Conservation (phyloP, 30 jellyfish, hydroid and myxozoan species). For the Sanderia malayensis region DNA sequence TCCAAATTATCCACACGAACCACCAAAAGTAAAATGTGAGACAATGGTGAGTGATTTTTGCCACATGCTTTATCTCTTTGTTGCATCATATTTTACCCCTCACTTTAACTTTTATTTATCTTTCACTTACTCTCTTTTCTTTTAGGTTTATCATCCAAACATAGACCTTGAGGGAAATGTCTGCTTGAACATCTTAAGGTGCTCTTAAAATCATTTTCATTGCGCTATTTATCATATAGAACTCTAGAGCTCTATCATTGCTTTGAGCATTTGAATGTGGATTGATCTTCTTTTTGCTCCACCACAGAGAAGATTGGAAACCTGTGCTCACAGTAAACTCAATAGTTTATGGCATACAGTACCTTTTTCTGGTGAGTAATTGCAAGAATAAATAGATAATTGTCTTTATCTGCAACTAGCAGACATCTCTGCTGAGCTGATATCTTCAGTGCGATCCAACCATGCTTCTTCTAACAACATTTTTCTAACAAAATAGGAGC, state of each 20-base stretch:
- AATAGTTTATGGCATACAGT: slow-evolving; percentile 91
- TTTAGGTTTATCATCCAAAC: slow-evolving; percentile 94
- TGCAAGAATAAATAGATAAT: too few relatives aligned
- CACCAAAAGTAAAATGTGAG: slow-evolving; percentile 92
- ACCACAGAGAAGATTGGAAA: slow-evolving; percentile 96
- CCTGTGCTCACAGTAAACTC: slow-evolving; percentile 95
- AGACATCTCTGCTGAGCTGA: too few relatives aligned
- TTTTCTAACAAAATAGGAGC: slow-evolving; percentile 82
- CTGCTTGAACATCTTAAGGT: slow-evolving; percentile 90
- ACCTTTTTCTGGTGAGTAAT: slow-evolving; percentile 79
- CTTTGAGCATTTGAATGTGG: too few relatives aligned
- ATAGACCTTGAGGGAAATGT: slow-evolving; percentile 97
- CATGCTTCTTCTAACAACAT: too few relatives aligned
- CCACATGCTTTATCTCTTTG: background rate
- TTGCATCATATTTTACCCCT: background rate
- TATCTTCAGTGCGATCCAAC: too few relatives aligned
- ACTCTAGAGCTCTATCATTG: too few relatives aligned
- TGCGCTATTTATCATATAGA: too few relatives aligned
- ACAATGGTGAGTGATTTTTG: slow-evolving; percentile 61
- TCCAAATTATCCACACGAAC: slow-evolving; percentile 89
- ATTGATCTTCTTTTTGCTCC: too few relatives aligned
- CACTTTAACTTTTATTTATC: background rate
- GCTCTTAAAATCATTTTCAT: too few relatives aligned
- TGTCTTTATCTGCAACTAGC: too few relatives aligned
- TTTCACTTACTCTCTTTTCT: slow-evolving; percentile 4